A percentile compares a stretch with the other conserved stretches of the same genome.
phyloP scores from a whole-genome alignment of 2,797 vertebrate genomes.

The Scolopax bukidnonensis region DNA sequence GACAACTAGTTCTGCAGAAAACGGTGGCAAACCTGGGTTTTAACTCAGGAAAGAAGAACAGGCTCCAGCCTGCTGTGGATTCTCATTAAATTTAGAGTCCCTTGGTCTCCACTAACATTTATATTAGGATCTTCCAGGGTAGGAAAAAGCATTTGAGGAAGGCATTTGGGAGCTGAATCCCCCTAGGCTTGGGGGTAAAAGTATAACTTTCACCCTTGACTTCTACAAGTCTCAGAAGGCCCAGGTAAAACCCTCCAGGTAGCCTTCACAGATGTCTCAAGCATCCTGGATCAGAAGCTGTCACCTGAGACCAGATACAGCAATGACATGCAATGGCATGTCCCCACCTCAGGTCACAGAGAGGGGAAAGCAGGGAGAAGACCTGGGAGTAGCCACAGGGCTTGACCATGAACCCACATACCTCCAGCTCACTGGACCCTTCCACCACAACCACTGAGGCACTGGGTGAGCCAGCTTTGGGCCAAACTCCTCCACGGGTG shows the following conservation, averaged over 20 bases:
- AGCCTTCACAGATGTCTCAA: not conserved
- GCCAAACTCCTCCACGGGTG: not conserved
- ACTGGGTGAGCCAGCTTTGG: fast-evolving
- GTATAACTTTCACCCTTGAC: not conserved
- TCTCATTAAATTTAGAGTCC: not conserved
- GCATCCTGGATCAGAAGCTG: not conserved
- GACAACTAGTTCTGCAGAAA: not conserved
- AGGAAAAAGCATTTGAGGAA: not conserved
- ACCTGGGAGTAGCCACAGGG: not conserved
- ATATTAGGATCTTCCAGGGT: not conserved
- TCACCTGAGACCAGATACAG: not conserved
- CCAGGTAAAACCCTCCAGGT: not conserved
- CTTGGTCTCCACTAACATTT: not conserved
- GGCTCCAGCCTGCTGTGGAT: not conserved
- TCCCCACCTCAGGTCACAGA: not conserved
- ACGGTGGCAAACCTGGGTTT: not conserved
- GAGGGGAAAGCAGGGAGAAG: not conserved
- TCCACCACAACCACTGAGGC: not conserved
- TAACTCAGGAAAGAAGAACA: not conserved
- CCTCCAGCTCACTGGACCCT: not conserved
- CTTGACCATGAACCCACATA: fast-evolving
- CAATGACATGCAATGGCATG: fast-evolving
- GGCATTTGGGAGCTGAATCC: not conserved
- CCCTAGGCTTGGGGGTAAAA: not conserved
- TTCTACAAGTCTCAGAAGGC: not conserved